phyloP scores from a whole-genome alignment of 2,113 vertebrate genomes.

The Brachyistius frenatus region DNA sequence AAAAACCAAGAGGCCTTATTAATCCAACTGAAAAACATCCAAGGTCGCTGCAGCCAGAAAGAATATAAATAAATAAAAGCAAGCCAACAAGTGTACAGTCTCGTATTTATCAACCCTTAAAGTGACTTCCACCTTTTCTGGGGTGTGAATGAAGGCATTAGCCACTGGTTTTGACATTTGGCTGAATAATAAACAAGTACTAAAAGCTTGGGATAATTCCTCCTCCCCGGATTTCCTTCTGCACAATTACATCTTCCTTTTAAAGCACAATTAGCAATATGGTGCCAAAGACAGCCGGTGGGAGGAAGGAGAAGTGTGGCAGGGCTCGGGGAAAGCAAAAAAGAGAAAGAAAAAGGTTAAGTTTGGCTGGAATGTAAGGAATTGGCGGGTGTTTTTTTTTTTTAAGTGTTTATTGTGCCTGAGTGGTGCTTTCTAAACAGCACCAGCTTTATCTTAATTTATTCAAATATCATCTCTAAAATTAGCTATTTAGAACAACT shows the following conservation, averaged over 20 bases:
- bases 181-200: slow-evolving; percentile 67
- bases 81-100: background rate
- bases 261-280: slow-evolving; percentile 66
- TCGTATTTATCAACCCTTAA: slow-evolving; percentile 38
- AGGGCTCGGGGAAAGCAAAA: slow-evolving; percentile 19
- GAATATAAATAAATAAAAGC: slow-evolving; percentile 23
- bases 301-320: slow-evolving; percentile 18
- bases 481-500: slow-evolving; percentile 3
- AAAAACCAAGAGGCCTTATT: slow-evolving; percentile 18
- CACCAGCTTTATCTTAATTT: slow-evolving; percentile 19
- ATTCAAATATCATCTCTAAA: slow-evolving; percentile 21
- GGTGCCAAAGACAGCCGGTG: slow-evolving; percentile 34
- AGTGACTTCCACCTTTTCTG: slow-evolving; percentile 32
- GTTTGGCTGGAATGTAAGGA: slow-evolving; percentile 28
- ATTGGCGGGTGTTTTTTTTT: slow-evolving; percentile 52
- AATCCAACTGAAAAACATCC: slow-evolving; percentile 24
- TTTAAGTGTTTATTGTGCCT: slow-evolving; percentile 32
- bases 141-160: slow-evolving; percentile 47
- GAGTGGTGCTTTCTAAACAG: slow-evolving; percentile 16
- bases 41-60: slow-evolving; percentile 4
- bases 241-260: slow-evolving; percentile 67
- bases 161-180: slow-evolving; percentile 51
- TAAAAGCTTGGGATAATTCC: slow-evolving; percentile 67
- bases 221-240: slow-evolving; percentile 58
- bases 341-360: slow-evolving; percentile 47